A percentile compares a stretch with the other conserved stretches of the same genome.
These are phyloP conservation scores for Synergus laeviventris DNA, from an alignment of 2,888 invertebrate species.

Conservation along the genomic window DNA sequence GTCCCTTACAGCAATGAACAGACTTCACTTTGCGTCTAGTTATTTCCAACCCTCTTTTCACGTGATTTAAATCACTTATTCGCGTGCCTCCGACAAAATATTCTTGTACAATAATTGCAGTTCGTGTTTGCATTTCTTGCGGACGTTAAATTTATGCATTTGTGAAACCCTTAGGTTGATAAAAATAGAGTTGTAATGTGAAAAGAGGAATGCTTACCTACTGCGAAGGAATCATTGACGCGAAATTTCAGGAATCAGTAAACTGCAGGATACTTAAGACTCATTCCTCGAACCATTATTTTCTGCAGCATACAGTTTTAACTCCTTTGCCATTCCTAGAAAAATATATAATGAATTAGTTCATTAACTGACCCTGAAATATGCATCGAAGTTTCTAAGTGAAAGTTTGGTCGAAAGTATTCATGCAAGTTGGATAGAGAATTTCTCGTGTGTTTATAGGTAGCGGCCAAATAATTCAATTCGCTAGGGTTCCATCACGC, in stretches of 20 bases:
- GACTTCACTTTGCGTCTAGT: neutral
- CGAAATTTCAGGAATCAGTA: neutral
- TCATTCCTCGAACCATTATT: neutral
- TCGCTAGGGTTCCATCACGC: conserved; percentile 63
- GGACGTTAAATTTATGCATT: neutral
- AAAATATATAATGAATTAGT: neutral
- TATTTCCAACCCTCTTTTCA: neutral
- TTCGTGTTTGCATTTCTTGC: neutral
- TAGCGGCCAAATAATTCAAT: conserved; percentile 66
- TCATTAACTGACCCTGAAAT: neutral
- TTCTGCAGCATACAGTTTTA: neutral
- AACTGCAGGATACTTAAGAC: neutral
- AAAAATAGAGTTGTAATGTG: neutral
- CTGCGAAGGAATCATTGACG: neutral
- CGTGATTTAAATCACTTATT: conserved; percentile 46
- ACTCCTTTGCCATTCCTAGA: neutral
- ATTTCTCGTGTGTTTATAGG: conserved; percentile 47
- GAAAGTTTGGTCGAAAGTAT: neutral
- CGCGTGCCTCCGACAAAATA: conserved; percentile 12
- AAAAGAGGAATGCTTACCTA: neutral
- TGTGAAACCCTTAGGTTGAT: neutral
- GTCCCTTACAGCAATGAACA: neutral
- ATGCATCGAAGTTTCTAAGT: neutral
- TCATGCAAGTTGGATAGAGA: neutral
- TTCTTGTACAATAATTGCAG: neutral